Conservation (phyloP, 1,140 invertebrate species). For the Panagrolaimus sp. region DNA sequence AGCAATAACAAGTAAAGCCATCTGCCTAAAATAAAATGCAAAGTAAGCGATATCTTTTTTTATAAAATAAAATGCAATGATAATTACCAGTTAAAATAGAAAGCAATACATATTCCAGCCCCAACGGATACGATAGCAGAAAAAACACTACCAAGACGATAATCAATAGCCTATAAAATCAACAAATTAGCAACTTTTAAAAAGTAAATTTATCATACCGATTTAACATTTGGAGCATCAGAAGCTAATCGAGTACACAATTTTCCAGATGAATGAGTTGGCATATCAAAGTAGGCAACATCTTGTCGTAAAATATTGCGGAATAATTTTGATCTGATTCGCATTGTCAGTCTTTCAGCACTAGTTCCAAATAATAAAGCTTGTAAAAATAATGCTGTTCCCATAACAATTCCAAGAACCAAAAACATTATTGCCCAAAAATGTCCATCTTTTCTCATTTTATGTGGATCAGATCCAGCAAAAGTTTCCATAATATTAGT, state of each 20-base stretch:
- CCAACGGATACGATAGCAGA: constrained; percentile 59
- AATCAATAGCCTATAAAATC: constrained; percentile 58
- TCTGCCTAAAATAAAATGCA: constrained; percentile 55
- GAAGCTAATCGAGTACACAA: constrained; percentile 61
- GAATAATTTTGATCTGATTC: constrained; percentile 59
- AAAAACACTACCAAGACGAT: constrained; percentile 59
- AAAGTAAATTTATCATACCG: constrained; percentile 21
- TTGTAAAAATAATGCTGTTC: constrained; percentile 31
- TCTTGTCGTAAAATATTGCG: constrained; percentile 61
- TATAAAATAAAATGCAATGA: too few relatives aligned
- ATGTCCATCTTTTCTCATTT: constrained; percentile 39
- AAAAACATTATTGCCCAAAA: constrained; percentile 50
- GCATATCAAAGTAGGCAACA: constrained; percentile 62
- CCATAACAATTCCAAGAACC: constrained; percentile 22
- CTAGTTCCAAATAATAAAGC: constrained; percentile 45
- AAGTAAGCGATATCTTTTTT: too few relatives aligned
- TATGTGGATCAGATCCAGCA: constrained; percentile 25
- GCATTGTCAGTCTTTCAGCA: constrained; percentile 60
- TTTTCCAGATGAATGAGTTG: constrained; percentile 60
- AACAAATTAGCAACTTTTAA: too few relatives aligned
- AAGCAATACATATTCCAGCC: constrained; percentile 58
- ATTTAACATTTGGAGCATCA: constrained; percentile 62
- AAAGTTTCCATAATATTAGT: constrained; percentile 40
- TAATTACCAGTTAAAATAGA: too few relatives aligned
- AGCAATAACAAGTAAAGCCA: constrained; percentile 37